Conservation (phyloP, 2,888 invertebrate genomes). For the Hermodice carunculata region DNA sequence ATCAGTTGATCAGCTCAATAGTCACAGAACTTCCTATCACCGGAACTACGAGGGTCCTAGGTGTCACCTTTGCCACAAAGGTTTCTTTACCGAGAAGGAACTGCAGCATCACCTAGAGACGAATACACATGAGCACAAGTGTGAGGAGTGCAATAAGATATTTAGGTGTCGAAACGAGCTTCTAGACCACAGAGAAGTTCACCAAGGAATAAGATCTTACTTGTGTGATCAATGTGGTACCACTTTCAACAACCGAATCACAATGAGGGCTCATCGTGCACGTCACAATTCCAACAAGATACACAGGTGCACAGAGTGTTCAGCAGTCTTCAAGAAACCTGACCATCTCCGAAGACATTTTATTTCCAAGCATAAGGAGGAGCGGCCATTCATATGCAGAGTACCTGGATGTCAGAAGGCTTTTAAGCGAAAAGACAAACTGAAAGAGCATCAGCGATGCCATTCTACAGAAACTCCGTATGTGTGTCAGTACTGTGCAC, state of each 20-base stretch:
- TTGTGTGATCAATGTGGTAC: constrained; percentile 37
- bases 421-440: constrained; percentile 39
- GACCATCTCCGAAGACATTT: constrained; percentile 39
- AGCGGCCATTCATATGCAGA: constrained; percentile 30
- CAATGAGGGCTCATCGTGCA: constrained; percentile 19
- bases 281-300: background rate
- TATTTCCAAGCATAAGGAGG: constrained; percentile 22
- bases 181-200: constrained; percentile 1
- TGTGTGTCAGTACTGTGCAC: constrained; percentile 26
- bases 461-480: constrained; percentile 34
- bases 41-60: background rate
- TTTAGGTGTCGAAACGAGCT: background rate
- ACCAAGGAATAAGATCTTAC: background rate
- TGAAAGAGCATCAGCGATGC: constrained; percentile 29
- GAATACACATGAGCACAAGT: constrained; percentile 2
- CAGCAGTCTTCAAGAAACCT: constrained; percentile 27
- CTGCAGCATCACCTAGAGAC: background rate
- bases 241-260: constrained; percentile 18
- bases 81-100: background rate
- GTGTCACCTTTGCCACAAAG: constrained; percentile 11
- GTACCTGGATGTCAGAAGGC: constrained; percentile 29
- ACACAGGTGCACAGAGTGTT: constrained; percentile 27
- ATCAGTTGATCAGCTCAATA: background rate
- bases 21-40: constrained; percentile 24
- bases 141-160: constrained; percentile 22